A percentile compares a stretch with the other conserved stretches of the same genome.
Evolutionary conservation across 2,113 vertebrate species (phyloP).

Genomic region (Rattus norvegicus): GRCr8 NC_086023.1:106617501-106618000

Average conservation of each 20-base stretch:
- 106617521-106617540: background rate
- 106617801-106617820: background rate
- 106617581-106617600: constrained; percentile 67
- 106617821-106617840: background rate
- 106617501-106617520: too few relatives aligned
- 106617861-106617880: background rate
- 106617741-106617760: constrained; percentile 6
- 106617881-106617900: constrained; percentile 34
- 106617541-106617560: constrained; percentile 1
- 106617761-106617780: background rate
- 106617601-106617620: constrained; percentile 39
- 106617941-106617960: constrained; percentile 19
- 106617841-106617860: constrained; percentile 19
- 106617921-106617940: constrained; percentile 46
- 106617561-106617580: background rate
- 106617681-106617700: constrained; percentile 55
- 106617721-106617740: background rate
- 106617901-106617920: constrained; percentile 22
- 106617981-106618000: background rate
- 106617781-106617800: constrained; percentile 32
- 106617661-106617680: constrained; percentile 62
- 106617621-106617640: constrained; percentile 61
- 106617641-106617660: constrained; percentile 76
- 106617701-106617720: constrained; percentile 24
- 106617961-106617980: constrained; percentile 17